Base-by-base conservation (phyloP, 1,140 invertebrate species). In the Argopecten irradians region DNA sequence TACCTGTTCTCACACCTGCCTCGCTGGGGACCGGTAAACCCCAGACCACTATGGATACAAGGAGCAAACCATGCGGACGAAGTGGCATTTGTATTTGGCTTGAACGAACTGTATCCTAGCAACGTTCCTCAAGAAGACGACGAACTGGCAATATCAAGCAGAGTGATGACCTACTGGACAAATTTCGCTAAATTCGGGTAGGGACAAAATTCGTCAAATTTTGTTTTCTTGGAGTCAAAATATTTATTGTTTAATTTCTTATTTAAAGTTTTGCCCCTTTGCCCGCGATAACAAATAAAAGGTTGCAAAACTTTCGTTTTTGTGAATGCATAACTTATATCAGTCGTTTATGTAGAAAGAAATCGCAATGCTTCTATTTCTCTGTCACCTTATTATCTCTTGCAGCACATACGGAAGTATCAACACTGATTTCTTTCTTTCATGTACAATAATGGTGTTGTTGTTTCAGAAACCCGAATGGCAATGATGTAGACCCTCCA, bases 181-280 rank as follows among this genome's bases (percentile, higher is more conserved):
- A 99, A 99, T 96, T 99, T 99, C 94, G 98, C 98, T 16, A 97
- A 98, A 94, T 98, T 97, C 28, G 98, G 98, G 98, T 99, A 96
- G 97, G 97, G 96, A 16, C 1, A 88, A 32, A 19, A 28, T 33
- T 34, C 14, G 19, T 28, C 14, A 34, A 22, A n/a, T 34, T 16
- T n/a, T 0, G 34, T 39, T 83, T 55, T 34, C n/a, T 41, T 82
- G n/a, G n/a, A n/a, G n/a, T n/a, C n/a, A n/a, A n/a, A n/a, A n/a
- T n/a, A n/a, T n/a, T n/a, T n/a, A n/a, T n/a, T n/a, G n/a, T n/a
- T n/a, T n/a, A n/a, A n/a, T n/a, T n/a, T n/a, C n/a, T n/a, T n/a
- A n/a, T n/a, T n/a, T n/a, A n/a, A n/a, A n/a, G n/a, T n/a, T n/a
- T n/a, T n/a, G n/a, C n/a, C n/a, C n/a, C n/a, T n/a, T n/a, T n/a